Evolutionary conservation across 2,797 vertebrate species (phyloP), one percentile per base, ranked within the genome.

Genomic region (Botia almorhae): DNA sequence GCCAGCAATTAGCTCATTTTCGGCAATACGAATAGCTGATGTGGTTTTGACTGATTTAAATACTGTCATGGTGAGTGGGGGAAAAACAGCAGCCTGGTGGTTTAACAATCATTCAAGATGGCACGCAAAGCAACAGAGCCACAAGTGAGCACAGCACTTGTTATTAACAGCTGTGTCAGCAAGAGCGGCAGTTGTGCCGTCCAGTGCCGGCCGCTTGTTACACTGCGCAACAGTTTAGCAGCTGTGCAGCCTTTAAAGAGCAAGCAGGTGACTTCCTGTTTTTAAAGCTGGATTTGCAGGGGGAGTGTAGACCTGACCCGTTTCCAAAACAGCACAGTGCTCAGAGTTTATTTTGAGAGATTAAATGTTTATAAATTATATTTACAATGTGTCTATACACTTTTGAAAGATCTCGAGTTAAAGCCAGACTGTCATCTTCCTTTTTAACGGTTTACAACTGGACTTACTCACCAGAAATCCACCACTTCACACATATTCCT

Each of bases 151-250:
- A 12, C 56, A 76, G 58, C 81, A 80, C 78, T 85, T 82, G 68
- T 65, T 74, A 80, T 64, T 75, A 84, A 56, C 84, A 87, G 84
- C 76, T 71, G 80, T 86, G 81, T 77, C 73, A 81, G 84, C 82
- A 56, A 71, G 78, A 79, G 68, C 63, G 81, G 80, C 78, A 69
- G 82, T 83, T 81, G 81, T 82, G 68, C 74, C 17, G 74, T 29
- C 39, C 67, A 84, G 81, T 82, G 68, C 74, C 17, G 74, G 21
- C 39, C 67, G 82, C 77, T 72, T 53, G 51, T 81, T 77, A 68
- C 26, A 65, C 69, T 74, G 76, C 79, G 75, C 78, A 83, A 82
- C 79, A 74, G 69, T 81, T 85, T 80, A 84, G 60, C 85, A 87
- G 85, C 83, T 87, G 85, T 83, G 83, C 29, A 13, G 83, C 75